Evolutionary conservation across 2,113 vertebrate species (phyloP).

Genomic region (Dromiciops gliroides): DNA sequence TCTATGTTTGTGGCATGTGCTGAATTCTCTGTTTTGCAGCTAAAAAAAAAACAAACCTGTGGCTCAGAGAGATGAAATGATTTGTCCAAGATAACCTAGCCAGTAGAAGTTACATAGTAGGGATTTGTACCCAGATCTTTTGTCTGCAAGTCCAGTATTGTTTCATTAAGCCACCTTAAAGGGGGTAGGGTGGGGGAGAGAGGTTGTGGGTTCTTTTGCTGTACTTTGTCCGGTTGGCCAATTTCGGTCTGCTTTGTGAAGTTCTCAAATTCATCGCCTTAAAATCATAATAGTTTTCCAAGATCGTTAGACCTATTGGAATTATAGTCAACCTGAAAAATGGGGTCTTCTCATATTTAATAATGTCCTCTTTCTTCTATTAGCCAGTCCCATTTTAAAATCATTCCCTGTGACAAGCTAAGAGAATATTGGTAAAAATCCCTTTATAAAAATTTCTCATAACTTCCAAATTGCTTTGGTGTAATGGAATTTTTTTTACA

Average conservation of each 20-base stretch:
- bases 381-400: slow-evolving; percentile 2
- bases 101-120: background rate
- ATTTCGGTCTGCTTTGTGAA: background rate
- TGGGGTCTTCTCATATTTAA: background rate
- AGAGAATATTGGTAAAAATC: background rate
- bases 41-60: background rate
- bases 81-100: background rate
- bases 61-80: background rate
- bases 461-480: background rate
- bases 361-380: background rate
- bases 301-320: background rate
- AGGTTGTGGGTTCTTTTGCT: background rate
- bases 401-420: background rate
- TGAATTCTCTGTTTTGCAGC: background rate
- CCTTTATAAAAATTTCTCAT: background rate
- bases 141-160: background rate
- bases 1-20: background rate
- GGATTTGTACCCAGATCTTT: background rate
- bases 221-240: background rate
- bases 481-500: background rate
- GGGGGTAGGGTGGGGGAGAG: background rate
- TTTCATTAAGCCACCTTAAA: background rate
- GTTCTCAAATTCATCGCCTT: background rate
- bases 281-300: background rate
- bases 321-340: background rate